phyloP scores from a whole-genome alignment of 1,140 invertebrate genomes.

The Orussus abietinus region DNA sequence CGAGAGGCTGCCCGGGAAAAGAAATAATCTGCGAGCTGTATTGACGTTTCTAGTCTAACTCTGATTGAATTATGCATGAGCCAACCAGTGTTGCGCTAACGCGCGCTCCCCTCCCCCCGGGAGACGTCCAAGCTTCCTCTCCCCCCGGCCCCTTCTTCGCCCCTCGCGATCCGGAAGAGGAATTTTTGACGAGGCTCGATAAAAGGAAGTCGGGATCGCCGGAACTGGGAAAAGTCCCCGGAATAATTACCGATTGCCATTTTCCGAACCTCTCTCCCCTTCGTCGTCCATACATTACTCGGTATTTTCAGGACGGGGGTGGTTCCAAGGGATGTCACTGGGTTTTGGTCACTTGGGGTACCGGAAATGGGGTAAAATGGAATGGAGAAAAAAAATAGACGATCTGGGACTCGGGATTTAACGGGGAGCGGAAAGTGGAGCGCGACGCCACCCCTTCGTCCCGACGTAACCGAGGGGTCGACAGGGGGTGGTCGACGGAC shows the following conservation, averaged over 20 bases:
- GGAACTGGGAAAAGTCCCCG: no score
- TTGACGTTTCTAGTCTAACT: constrained; percentile 57
- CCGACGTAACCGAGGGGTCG: constrained; percentile 15
- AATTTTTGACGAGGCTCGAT: no score
- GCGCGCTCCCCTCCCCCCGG: constrained; percentile 19
- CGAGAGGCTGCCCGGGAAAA: constrained; percentile 53
- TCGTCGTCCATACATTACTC: no score
- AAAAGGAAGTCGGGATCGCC: no score
- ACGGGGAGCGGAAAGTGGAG: constrained; percentile 1
- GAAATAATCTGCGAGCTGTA: constrained; percentile 57
- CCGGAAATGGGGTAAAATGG: no score
- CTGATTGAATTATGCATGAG: constrained; percentile 57
- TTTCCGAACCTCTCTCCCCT: no score
- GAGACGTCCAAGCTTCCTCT: constrained; percentile 12
- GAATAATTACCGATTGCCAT: no score
- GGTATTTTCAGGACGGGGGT: no score
- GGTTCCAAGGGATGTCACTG: no score
- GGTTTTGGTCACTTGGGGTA: no score
- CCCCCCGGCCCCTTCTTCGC: background rate
- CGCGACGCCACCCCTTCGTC: constrained; percentile 4
- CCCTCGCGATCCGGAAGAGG: background rate
- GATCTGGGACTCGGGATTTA: no score
- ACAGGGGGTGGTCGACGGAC: constrained; percentile 14
- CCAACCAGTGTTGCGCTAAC: constrained; percentile 42
- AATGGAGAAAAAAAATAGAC: background rate